Conservation (phyloP, 2,113 vertebrate genomes). For the Embiotoca jacksoni region DNA sequence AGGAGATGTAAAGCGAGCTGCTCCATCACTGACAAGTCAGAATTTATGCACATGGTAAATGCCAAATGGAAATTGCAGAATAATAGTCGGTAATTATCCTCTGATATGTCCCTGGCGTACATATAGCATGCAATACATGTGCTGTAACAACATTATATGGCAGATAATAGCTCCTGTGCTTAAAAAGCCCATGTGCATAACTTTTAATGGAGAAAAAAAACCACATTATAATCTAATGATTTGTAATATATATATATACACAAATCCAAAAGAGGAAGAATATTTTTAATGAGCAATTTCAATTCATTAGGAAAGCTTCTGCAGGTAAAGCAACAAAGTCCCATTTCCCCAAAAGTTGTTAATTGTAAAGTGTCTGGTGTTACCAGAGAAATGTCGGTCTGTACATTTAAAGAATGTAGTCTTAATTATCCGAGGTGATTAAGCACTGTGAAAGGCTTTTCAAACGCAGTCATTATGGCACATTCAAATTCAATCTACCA, state of each 20-base stretch:
- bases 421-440: slow-evolving; percentile 71
- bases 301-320: not conserved
- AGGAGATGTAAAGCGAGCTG: not conserved
- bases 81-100: not conserved
- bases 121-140: not conserved
- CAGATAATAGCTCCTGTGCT: not conserved
- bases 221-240: too few relatives aligned
- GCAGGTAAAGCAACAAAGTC: slow-evolving; percentile 5
- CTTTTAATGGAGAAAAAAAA: too few relatives aligned
- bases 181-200: too few relatives aligned
- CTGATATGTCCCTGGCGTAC: not conserved
- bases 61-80: slow-evolving; percentile 2
- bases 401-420: slow-evolving; percentile 45
- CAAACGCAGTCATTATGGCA: slow-evolving; percentile 64
- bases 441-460: slow-evolving; percentile 65
- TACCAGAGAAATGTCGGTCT: slow-evolving; percentile 25
- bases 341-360: not conserved
- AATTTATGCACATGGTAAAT: not conserved
- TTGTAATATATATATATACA: too few relatives aligned
- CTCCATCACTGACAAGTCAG: not conserved
- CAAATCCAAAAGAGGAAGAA: too few relatives aligned
- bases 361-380: not conserved
- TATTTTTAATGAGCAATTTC: not conserved
- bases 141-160: not conserved
- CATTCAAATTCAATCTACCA: slow-evolving; percentile 74